Conservation (phyloP, 1,140 invertebrate genomes). For the Nautilus pompilius region DNA sequence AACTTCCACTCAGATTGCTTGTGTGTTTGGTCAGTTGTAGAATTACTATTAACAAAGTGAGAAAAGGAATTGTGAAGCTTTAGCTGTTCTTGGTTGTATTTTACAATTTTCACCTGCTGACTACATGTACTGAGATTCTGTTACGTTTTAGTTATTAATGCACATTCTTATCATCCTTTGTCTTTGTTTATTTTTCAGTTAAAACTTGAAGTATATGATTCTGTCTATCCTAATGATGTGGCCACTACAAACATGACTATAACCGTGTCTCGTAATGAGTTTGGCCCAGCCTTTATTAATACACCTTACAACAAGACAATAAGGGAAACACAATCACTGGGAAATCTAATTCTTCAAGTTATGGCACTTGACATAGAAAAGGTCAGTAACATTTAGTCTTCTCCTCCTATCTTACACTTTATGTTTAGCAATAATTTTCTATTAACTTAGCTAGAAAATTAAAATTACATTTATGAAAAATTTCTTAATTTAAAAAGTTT, state of each 20-base stretch:
- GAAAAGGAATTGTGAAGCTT: no score
- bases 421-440: no score
- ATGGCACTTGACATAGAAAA: conserved; percentile 41
- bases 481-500: background rate
- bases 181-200: conserved; percentile 27
- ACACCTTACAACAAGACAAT: conserved; percentile 75
- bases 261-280: conserved; percentile 68
- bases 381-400: conserved; percentile 30
- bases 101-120: no score
- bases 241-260: conserved; percentile 32
- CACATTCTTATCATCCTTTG: background rate
- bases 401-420: no score
- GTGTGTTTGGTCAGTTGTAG: no score
- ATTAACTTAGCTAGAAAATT: background rate
- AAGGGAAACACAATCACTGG: conserved; percentile 22
- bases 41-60: no score
- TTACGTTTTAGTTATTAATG: no score
- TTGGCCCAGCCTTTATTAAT: conserved; percentile 76
- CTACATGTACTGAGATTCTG: no score
- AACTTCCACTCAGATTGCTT: no score
- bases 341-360: conserved; percentile 23
- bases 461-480: background rate
- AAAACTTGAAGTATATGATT: conserved; percentile 39
- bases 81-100: no score
- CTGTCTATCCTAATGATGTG: conserved; percentile 28